Conservation (phyloP, 2,888 invertebrate genomes). For the Onchidella celtica region DNA sequence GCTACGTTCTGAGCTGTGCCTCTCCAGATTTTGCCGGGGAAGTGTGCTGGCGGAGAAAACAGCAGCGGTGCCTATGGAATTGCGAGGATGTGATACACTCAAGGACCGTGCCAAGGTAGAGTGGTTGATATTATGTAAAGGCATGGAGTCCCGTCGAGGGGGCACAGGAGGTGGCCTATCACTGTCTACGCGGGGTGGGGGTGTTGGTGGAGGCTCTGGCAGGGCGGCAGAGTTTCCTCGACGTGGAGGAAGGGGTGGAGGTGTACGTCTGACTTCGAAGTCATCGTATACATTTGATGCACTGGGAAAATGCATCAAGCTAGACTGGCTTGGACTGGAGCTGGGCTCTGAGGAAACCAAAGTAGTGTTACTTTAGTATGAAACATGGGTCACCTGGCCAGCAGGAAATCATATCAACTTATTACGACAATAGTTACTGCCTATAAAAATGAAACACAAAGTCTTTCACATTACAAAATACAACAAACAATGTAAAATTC, state of each 20-base stretch:
- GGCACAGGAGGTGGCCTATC: constrained; percentile 85
- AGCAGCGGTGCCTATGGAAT: neutral
- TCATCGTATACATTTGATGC: constrained; percentile 53
- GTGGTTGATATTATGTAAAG: constrained; percentile 5
- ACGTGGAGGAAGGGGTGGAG: constrained; percentile 73
- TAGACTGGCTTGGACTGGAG: constrained; percentile 40
- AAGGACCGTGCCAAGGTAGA: constrained; percentile 36
- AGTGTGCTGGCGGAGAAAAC: constrained; percentile 10
- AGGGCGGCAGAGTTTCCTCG: constrained; percentile 73
- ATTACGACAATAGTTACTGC: too few relatives aligned
- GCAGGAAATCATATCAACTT: neutral
- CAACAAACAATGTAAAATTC: too few relatives aligned
- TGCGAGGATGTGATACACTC: constrained; percentile 52
- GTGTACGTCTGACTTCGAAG: constrained; percentile 56
- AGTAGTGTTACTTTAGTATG: neutral
- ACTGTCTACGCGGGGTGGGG: constrained; percentile 85
- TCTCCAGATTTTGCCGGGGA: constrained; percentile 31
- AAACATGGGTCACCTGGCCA: neutral
- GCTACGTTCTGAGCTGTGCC: constrained; percentile 45
- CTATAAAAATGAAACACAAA: too few relatives aligned
- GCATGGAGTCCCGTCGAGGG: constrained; percentile 81
- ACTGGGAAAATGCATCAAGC: constrained; percentile 18
- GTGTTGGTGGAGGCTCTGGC: constrained; percentile 82
- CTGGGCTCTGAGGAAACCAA: constrained; percentile 32
- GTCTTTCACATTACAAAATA: too few relatives aligned